phyloP scores from a whole-genome alignment of 2,113 vertebrate genomes.

The Silurus meridionalis region DNA sequence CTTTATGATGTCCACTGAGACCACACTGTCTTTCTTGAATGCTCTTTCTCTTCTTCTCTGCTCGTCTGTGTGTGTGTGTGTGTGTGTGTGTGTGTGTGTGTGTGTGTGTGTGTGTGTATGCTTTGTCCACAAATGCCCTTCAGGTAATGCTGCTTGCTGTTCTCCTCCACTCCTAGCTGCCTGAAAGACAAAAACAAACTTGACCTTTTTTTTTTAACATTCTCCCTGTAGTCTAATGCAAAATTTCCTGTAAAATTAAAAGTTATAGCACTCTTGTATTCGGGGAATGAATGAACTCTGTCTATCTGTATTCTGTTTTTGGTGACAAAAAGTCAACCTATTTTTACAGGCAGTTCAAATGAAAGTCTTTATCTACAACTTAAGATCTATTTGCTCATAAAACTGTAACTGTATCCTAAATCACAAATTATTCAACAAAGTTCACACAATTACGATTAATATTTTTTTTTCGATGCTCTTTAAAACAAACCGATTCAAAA shows the following conservation, averaged over 20 bases:
- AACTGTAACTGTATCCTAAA: not conserved
- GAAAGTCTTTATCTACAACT: no score
- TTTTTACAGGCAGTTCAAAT: no score
- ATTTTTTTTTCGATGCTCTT: not conserved
- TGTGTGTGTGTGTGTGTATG: not conserved
- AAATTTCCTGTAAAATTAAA: not conserved
- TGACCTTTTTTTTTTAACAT: not conserved
- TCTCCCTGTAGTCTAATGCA: not conserved
- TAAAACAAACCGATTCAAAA: not conserved
- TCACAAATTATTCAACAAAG: not conserved
- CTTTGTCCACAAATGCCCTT: conserved; percentile 1
- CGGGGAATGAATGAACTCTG: not conserved
- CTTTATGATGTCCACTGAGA: not conserved
- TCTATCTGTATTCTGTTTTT: not conserved
- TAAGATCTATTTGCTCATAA: no score
- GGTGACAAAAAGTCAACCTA: not conserved
- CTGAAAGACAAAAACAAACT: not conserved
- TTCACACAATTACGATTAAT: not conserved
- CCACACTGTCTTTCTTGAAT: not conserved
- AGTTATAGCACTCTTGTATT: not conserved
- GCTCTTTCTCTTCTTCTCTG: not conserved
- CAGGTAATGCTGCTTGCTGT: not conserved
- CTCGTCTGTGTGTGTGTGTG: not conserved
- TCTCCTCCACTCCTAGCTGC: not conserved
- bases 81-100: not conserved